Evolutionary conservation across 2,797 vertebrate species (phyloP).

Genomic region (Poeciliopsis paucimaculata): DNA sequence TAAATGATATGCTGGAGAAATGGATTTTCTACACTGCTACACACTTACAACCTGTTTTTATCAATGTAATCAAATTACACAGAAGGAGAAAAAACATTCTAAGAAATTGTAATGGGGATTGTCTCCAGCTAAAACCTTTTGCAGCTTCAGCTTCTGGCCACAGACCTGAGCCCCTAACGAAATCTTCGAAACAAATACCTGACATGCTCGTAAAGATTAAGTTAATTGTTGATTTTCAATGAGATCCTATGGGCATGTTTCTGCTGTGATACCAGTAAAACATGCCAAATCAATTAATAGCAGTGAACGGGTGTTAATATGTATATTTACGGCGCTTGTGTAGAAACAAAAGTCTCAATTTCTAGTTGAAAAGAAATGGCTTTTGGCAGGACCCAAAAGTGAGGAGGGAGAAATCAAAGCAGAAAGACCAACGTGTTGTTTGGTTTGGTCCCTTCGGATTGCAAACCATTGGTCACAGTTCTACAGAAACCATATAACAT

Average conservation of each 20-base stretch:
- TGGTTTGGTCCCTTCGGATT: neutral
- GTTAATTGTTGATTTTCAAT: neutral
- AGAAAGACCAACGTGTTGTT: neutral
- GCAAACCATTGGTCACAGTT: neutral
- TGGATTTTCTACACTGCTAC: conserved; percentile 42
- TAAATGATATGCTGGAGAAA: conserved; percentile 39
- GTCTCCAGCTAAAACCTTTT: conserved; percentile 1
- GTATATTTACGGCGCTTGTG: neutral
- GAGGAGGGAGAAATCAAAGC: conserved; percentile 4
- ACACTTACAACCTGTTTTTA: conserved; percentile 14
- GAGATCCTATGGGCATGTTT: neutral
- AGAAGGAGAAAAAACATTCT: conserved; percentile 5
- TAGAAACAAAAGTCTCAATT: neutral
- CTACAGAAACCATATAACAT: neutral
- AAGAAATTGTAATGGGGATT: conserved; percentile 5
- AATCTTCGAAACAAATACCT: neutral
- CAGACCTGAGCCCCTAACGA: conserved; percentile 4
- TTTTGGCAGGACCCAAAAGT: neutral
- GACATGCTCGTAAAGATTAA: neutral
- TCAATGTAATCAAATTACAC: conserved; percentile 16
- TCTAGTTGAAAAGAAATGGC: neutral
- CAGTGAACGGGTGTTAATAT: neutral
- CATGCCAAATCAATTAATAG: neutral
- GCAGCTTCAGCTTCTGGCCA: conserved; percentile 2
- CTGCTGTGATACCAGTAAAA: neutral